Conservation (phyloP, 1,140 invertebrate genomes). For the Musca vetustissima region DNA sequence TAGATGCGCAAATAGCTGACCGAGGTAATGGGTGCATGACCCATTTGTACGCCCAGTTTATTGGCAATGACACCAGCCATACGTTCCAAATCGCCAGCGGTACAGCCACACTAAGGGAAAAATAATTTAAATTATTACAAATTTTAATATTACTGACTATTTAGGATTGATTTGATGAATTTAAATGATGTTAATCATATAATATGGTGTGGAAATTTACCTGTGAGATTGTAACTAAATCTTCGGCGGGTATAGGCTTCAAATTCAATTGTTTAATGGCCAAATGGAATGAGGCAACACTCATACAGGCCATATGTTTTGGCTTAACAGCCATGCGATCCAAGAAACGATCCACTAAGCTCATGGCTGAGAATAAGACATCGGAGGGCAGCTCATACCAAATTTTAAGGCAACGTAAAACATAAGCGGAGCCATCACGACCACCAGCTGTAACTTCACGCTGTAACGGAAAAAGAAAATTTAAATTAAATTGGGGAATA, state of each 20-base stretch:
- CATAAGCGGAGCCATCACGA: constrained; percentile 75
- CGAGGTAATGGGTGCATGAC: constrained; percentile 62
- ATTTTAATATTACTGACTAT: too few relatives aligned
- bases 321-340: constrained; percentile 69
- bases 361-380: constrained; percentile 75
- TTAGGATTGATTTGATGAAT: too few relatives aligned
- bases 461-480: constrained; percentile 35
- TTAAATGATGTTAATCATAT: too few relatives aligned
- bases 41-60: constrained; percentile 67
- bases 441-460: constrained; percentile 72
- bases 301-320: constrained; percentile 56
- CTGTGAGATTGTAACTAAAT: constrained; percentile 56
- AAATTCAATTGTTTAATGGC: constrained; percentile 54
- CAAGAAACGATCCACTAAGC: constrained; percentile 74
- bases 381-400: constrained; percentile 80
- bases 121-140: too few relatives aligned
- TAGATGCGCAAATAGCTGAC: constrained; percentile 69
- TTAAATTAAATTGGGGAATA: too few relatives aligned
- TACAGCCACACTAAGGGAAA: constrained; percentile 72
- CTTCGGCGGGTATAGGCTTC: constrained; percentile 52
- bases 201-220: constrained; percentile 32
- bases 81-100: constrained; percentile 69
- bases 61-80: constrained; percentile 72
- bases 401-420: constrained; percentile 76
- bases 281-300: constrained; percentile 54